Evolutionary conservation across 2,888 invertebrate species (phyloP), one percentile per base, ranked within the genome.

Genomic region (Hetaerina titia): DNA sequence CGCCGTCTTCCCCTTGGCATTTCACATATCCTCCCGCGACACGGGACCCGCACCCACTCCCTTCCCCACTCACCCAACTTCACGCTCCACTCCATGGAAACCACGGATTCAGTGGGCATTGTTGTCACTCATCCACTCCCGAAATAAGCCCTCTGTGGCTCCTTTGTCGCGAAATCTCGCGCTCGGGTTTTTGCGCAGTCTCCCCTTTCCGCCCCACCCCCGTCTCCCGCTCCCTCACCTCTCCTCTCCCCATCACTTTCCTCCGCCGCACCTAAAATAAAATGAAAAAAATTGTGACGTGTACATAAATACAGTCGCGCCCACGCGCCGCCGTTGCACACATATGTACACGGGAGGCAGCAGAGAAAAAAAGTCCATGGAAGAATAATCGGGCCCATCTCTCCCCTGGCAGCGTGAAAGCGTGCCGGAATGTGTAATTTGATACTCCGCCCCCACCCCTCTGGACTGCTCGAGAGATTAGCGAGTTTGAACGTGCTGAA

Each of bases 71-170:
- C 60, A 60, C 60, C 60, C 60, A n/a, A 7, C 69, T n/a, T 22
- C 19, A 45, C 45, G 45, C 69, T 69, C n/a, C 69, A 22, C 69
- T 8, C 69, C n/a, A 19, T n/a, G 69, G 22, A 9, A 19, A 69
- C 69, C n/a, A n/a, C 69, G 69, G n/a, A 69, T 69, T 69, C n/a
- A n/a, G 69, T n/a, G 69, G 69, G 69, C 69, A 69, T 69, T 69
- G n/a, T 69, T 69, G 69, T 69, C 69, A 69, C 69, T 69, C 69
- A 69, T 69, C 69, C 22, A n/a, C 69, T 22, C n/a, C 69, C 69
- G 69, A 69, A 69, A 69, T 69, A 69, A 69, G 69, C 69, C 9
- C 22, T 69, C 69, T 69, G n/a, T n/a, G 22, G 69, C 69, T 69
- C 69, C 22, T 69, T 22, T 69, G 69, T 69, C 69, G 69, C n/a